Base-by-base conservation (phyloP, 2,888 invertebrate species). In the Lepeophtheirus nordmannii region DNA sequence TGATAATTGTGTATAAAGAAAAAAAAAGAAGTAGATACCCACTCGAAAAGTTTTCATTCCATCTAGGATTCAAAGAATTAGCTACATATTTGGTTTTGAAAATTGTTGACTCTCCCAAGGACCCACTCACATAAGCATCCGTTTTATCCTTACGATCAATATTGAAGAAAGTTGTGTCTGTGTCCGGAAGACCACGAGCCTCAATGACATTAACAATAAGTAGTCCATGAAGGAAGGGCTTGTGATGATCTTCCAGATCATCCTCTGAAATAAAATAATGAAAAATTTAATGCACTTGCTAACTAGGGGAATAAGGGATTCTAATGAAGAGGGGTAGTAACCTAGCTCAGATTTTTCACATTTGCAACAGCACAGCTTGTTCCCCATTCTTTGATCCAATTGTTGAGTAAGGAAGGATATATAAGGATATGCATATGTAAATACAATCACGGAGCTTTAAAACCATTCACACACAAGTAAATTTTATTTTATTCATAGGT, bases 31-130 rank as follows among this genome's bases (percentile, higher is more conserved):
- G 3, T 7, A 30, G 30, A 30, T n/a, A n/a, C 53, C 8, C 53
- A 58, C 58, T 69, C 68, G n/a, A 69, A 65, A 68, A 70, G 37
- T 67, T 68, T 56, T 70, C 70, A 12, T 67, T 67, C 70, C 70
- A 70, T 10, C 67, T 66, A 3, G 70, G 70, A 57, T 67, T 69
- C 41, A 70, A 67, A 37, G 68, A 68, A 62, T 70, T 70, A 41
- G 67, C 65, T 22, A 70, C 69, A 58, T 69, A 69, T 62, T 68
- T 68, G 11, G 70, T 70, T 60, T 69, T 70, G 61, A 68, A 57
- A 68, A 70, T 10, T 68, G 67, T 61, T 65, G 67, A 62, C 66
- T 67, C 1, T 63, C 70, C 40, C 61, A 68, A n/a, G 41, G 68
- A 68, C 11, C 69, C 68, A 1, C 68, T 69, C 14, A 70, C 69